Conservation (phyloP, 2,797 vertebrate genomes). For the Coregonus sp. region DNA sequence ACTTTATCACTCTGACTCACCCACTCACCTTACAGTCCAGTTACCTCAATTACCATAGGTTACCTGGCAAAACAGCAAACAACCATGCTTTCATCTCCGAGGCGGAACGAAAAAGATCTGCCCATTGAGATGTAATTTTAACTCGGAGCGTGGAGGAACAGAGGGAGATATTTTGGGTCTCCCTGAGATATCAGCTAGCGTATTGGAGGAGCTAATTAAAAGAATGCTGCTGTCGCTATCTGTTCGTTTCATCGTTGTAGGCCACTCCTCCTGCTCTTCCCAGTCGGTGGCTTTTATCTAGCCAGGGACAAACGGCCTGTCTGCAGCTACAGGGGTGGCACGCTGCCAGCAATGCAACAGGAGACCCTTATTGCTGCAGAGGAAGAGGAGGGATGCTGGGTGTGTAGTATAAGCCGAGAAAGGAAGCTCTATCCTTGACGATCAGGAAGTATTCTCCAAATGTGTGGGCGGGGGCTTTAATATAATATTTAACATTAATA, state of each 20-base stretch:
- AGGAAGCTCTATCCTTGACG: constrained; percentile 10
- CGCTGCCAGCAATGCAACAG: constrained; percentile 1
- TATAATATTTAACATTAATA: constrained; percentile 8
- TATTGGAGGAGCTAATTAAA: constrained; percentile 1
- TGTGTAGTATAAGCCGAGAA: neutral
- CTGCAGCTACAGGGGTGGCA: constrained; percentile 4
- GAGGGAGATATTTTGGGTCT: neutral
- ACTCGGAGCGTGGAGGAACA: neutral
- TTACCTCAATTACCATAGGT: neutral
- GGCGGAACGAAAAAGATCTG: neutral
- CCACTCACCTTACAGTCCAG: neutral
- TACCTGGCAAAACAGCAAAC: neutral
- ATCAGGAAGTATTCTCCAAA: constrained; percentile 13
- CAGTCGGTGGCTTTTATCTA: neutral
- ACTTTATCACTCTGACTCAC: constrained; percentile 3
- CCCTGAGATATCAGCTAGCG: neutral
- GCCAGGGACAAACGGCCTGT: neutral
- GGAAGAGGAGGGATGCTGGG: neutral
- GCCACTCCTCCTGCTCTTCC: neutral
- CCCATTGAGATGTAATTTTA: neutral
- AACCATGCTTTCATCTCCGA: constrained; percentile 2
- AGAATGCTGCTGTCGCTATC: neutral
- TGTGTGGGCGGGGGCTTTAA: neutral
- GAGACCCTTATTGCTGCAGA: constrained; percentile 5
- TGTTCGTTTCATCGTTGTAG: neutral